Evolutionary conservation across 2,888 invertebrate genomes (phyloP).

Genomic region (Drosophila siamana): DNA sequence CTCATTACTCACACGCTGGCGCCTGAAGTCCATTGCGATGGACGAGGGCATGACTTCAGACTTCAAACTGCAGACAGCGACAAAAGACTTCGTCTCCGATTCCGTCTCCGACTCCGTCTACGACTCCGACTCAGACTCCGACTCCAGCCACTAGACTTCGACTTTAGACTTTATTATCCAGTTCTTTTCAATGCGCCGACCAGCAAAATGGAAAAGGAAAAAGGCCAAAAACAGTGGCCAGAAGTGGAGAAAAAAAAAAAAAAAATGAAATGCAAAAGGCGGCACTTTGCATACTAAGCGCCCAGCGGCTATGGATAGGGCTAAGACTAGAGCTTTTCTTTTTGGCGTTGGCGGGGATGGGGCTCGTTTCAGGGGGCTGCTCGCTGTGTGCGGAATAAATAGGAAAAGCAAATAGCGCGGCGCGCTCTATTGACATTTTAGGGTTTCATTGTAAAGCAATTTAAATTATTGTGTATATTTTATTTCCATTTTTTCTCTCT

Average conservation of each 20-base stretch:
- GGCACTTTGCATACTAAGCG: slow-evolving; percentile 77
- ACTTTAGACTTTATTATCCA: slow-evolving; percentile 60
- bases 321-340: background rate
- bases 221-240: slow-evolving; percentile 44
- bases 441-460: slow-evolving; percentile 81
- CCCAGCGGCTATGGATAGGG: slow-evolving; percentile 22
- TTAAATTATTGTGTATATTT: slow-evolving; percentile 78
- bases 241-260: slow-evolving; percentile 4
- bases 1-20: slow-evolving; percentile 61
- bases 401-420: slow-evolving; percentile 69
- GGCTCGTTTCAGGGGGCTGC: background rate
- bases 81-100: background rate
- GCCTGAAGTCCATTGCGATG: slow-evolving; percentile 47
- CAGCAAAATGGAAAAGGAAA: slow-evolving; percentile 47
- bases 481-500: slow-evolving; percentile 53
- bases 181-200: slow-evolving; percentile 56
- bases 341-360: background rate
- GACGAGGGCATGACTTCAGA: slow-evolving; percentile 4
- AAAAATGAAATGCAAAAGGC: slow-evolving; percentile 46
- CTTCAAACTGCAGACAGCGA: background rate
- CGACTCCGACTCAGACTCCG: background rate
- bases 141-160: slow-evolving; percentile 10
- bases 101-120: background rate
- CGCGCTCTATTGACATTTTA: slow-evolving; percentile 75
- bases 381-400: slow-evolving; percentile 48